Evolutionary conservation across 37 sponge, comb jelly and placozoan genomes (phyloP), one percentile per base, ranked within the genome.

Genomic region (Theonella swinhoei): DNA sequence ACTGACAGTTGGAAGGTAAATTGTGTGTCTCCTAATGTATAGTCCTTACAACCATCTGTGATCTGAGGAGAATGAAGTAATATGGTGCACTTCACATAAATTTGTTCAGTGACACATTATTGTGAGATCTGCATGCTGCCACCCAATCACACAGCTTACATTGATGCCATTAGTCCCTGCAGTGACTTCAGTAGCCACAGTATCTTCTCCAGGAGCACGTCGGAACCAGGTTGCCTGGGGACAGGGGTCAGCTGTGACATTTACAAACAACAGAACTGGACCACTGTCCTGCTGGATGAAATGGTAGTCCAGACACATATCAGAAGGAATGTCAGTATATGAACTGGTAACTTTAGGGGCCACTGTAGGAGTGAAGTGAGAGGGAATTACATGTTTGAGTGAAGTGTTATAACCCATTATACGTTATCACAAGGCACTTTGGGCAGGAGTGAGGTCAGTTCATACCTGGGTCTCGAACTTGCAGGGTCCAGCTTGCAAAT

Each of bases 401-500:
- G 14, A 47, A 14, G 7, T 47, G 54, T 47, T 47, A 14, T 17
- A 47, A 47, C 54, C 54, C 54, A 47, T n/a, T n/a, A n/a, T n/a
- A n/a, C n/a, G n/a, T n/a, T n/a, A n/a, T n/a, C n/a, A n/a, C n/a
- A 47, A 47, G 54, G 54, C 54, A 47, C 54, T 47, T 17, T 7
- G 14, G 11, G 7, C 54, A 47, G 54, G 7, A 75, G n/a, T 43
- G 26, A 41, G 67, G 22, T 31, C 11, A 47, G 24, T 39, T 61
- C 80, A 78, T 39, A 90, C 91, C n/a, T 62, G 86, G 66, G 0
- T 32, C 69, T 47, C 86, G 64, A 22, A 90, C 86, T 63, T 75
- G 42, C 25, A 90, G 72, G 35, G 65, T 34, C 86, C 86, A 84
- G 17, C 75, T 39, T 22, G 39, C 59, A 2, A 4, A n/a, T 62